Base-by-base conservation (phyloP, 2,888 invertebrate genomes). In the Digitonthophagus gazella region DNA sequence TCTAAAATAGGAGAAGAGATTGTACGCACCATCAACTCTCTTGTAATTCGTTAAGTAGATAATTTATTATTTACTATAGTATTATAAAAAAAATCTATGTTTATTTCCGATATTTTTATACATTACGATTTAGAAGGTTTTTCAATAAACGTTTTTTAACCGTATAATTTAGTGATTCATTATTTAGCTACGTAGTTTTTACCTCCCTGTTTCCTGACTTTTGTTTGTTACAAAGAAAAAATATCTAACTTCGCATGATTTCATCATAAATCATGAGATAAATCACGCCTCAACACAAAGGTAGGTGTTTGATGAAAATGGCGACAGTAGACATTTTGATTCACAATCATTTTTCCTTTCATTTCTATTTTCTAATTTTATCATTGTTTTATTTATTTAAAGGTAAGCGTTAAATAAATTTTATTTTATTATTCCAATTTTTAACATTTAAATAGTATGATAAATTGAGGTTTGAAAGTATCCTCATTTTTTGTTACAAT, bases 91-190 rank as follows among this genome's bases (percentile, higher is more conserved):
- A 5, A 58, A 16, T 57, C 57, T 57, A 19, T 19, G 19, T 61
- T 61, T 61, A 61, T 61, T 61, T 61, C 19, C 11, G 20, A 65
- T 65, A 65, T 65, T 65, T 61, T 58, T 67, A 44, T 61, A 61
- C 18, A 22, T 22, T 11, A 58, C 22, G 15, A 58, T 66, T 64
- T 67, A 18, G 22, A 57, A 64, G 55, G 55, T 64, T 64, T 69
- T 56, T 67, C 55, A 70, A 70, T 70, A 70, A 70, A 70, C 63
- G 68, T 68, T 70, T 67, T 69, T 70, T 70, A 70, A 70, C 67
- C 68, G 67, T 70, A 66, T 66, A 70, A 68, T 70, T 70, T 70
- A 67, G 70, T 70, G 66, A 70, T 70, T 70, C 66, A 70, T 70
- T 70, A 70, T 70, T 70, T 70, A 69, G 67, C 57, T 58, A 15